A percentile compares a stretch with the other conserved stretches of the same genome.
These are phyloP conservation scores for Sebastes minor DNA, from an alignment of 2,797 vertebrate genomes.

Conservation along the genomic window DNA sequence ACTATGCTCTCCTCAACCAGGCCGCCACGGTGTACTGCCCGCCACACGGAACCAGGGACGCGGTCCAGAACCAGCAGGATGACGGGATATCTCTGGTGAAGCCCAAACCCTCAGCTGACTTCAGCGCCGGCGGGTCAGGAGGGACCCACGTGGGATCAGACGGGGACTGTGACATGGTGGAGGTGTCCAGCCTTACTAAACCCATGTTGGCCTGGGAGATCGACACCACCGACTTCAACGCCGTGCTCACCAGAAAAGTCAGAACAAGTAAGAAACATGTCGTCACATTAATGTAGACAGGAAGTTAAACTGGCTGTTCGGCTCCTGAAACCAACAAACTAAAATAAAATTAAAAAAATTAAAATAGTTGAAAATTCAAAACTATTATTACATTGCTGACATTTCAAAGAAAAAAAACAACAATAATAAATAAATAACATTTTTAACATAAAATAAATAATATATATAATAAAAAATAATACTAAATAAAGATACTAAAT, in stretches of 20 bases:
- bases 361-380: too few relatives aligned
- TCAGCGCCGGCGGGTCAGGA: constrained; percentile 73
- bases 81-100: constrained; percentile 73
- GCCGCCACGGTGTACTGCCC: constrained; percentile 88
- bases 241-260: constrained; percentile 85
- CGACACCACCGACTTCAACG: constrained; percentile 94
- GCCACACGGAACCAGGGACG: constrained; percentile 76
- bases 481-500: too few relatives aligned
- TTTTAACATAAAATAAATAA: too few relatives aligned
- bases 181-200: constrained; percentile 80
- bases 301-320: too few relatives aligned
- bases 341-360: too few relatives aligned
- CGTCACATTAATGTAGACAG: too few relatives aligned
- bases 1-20: constrained; percentile 97
- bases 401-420: too few relatives aligned
- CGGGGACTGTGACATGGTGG: constrained; percentile 87
- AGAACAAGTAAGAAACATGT: constrained; percentile 85
- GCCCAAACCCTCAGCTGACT: constrained; percentile 73
- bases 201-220: constrained; percentile 97
- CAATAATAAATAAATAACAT: too few relatives aligned
- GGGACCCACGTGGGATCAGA: constrained; percentile 80
- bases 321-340: too few relatives aligned
- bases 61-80: constrained; percentile 72
- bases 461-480: too few relatives aligned
- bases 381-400: too few relatives aligned